Percentiles rank a stretch among this genome's conserved stretches.
These are phyloP conservation scores for Gracilinanus agilis DNA, from an alignment of 2,113 vertebrate species.

Conservation along the genomic window DNA sequence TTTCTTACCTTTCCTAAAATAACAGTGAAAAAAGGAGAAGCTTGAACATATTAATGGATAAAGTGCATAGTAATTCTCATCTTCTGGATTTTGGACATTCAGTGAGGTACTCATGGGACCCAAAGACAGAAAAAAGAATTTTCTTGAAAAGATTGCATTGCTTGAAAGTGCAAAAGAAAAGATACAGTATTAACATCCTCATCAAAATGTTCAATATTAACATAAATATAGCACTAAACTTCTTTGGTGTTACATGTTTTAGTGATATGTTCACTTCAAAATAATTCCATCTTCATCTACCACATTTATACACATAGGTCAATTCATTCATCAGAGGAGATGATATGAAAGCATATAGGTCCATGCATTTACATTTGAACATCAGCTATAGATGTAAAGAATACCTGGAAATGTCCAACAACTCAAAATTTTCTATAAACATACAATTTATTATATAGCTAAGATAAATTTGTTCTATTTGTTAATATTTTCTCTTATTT, in stretches of 20 bases:
- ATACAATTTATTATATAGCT: background rate
- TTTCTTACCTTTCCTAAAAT: background rate
- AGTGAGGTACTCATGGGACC: background rate
- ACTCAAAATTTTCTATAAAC: background rate
- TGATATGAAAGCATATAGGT: background rate
- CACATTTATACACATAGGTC: background rate
- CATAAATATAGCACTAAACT: background rate
- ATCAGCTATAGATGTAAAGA: background rate
- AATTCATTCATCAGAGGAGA: background rate
- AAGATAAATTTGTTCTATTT: background rate
- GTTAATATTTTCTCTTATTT: background rate
- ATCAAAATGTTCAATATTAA: no score
- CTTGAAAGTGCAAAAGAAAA: no score
- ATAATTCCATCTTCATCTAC: background rate
- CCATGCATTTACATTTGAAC: fast-evolving
- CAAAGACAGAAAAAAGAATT: background rate
- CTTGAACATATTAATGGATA: background rate
- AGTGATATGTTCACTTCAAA: background rate
- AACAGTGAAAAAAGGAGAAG: background rate
- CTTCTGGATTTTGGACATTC: background rate
- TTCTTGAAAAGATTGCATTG: no score
- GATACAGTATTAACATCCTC: no score
- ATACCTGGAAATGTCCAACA: background rate
- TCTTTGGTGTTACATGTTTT: background rate
- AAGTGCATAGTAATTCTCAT: background rate